Evolutionary conservation across 2,888 invertebrate genomes (phyloP).

Genomic region (Caenorhabditis drosophilae): DNA sequence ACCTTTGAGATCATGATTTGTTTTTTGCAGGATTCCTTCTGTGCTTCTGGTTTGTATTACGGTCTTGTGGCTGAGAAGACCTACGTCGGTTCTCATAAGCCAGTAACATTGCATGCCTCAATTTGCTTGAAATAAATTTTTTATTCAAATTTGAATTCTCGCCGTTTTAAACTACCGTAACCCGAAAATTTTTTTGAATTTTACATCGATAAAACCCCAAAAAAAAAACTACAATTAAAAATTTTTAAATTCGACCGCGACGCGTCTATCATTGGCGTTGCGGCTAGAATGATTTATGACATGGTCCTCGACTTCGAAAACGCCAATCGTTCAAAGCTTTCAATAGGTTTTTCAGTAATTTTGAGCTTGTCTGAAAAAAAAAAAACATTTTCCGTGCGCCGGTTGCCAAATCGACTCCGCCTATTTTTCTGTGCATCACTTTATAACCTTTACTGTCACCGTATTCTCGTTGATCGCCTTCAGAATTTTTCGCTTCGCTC

Average conservation of each 20-base stretch:
- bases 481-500: background rate
- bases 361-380: background rate
- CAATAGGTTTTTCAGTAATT: background rate
- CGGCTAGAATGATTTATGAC: background rate
- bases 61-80: slow-evolving; percentile 54
- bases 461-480: background rate
- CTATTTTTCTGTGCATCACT: too few relatives aligned
- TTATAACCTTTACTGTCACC: background rate
- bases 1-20: too few relatives aligned
- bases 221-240: background rate
- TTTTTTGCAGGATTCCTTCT: slow-evolving; percentile 57
- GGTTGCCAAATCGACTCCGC: too few relatives aligned
- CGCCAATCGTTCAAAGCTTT: background rate
- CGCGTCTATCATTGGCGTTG: too few relatives aligned
- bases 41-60: slow-evolving; percentile 59
- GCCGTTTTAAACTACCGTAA: background rate
- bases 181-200: background rate
- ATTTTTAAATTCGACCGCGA: background rate
- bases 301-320: background rate
- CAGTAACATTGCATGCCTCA: slow-evolving; percentile 53
- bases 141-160: background rate
- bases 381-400: background rate
- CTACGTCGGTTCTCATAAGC: slow-evolving; percentile 55
- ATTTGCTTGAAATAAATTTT: slow-evolving; percentile 51
- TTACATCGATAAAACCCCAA: background rate